These are phyloP conservation scores for Pandemis cinnamomeana DNA, from an alignment of 2,888 invertebrate genomes.

Conservation along the genomic window DNA sequence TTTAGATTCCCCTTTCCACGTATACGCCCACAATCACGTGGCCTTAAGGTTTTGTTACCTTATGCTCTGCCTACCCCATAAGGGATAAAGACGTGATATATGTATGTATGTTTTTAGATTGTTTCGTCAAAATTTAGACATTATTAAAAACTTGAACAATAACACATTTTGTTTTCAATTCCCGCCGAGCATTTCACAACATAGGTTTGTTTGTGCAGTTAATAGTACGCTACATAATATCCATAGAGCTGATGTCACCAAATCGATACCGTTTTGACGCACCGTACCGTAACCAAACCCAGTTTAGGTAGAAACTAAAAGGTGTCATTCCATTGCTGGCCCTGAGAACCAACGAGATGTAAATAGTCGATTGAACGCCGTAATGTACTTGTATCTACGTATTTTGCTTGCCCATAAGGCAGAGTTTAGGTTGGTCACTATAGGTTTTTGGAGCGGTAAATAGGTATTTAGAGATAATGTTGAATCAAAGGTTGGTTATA, in stretches of 20 bases:
- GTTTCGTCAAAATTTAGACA: no score
- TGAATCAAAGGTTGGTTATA: constrained; percentile 10
- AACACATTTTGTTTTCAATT: constrained; percentile 2
- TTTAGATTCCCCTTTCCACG: no score
- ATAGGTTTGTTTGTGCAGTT: constrained; percentile 25
- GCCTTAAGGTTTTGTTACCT: no score
- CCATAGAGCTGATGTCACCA: constrained; percentile 27
- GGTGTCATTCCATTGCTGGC: no score
- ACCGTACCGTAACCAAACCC: neutral
- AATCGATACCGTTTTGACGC: constrained; percentile 17
- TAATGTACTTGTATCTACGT: no score
- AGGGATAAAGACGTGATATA: no score
- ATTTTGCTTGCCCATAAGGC: no score
- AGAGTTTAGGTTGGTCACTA: neutral
- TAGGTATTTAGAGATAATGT: constrained; percentile 13
- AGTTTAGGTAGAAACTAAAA: neutral
- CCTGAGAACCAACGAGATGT: no score
- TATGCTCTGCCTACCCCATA: no score
- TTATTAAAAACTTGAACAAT: neutral
- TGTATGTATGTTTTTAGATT: no score
- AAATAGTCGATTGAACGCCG: no score
- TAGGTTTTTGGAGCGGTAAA: constrained; percentile 25
- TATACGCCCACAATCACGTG: no score
- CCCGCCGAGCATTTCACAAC: neutral
- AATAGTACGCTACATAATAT: constrained; percentile 20